Evolutionary conservation across 2,797 vertebrate species (phyloP), one percentile per base, ranked within the genome.

Genomic region (Tauraco hartlaubi): DNA sequence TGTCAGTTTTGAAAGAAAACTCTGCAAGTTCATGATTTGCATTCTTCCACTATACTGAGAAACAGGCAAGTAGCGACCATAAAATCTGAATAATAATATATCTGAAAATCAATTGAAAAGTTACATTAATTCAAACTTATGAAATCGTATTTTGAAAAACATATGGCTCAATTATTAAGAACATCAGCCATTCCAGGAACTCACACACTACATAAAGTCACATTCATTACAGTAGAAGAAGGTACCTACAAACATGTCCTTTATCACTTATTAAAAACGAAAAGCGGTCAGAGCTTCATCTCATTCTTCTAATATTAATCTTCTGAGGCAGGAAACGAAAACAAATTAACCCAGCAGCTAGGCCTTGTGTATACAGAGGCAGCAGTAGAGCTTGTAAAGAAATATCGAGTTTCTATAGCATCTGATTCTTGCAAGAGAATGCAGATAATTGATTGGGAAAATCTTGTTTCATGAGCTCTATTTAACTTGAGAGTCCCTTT

Each of bases 231-330:
- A 39, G 21, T 4, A 78, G 14, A 62, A 35, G 5, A 85, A 91
- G 49, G 66, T 49, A 89, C 12, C 58, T 54, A 85, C 37, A 83
- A 93, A 88, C 5, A 35, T 85, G 58, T 21, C 77, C 41, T 89
- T 89, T 56, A 69, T 61, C 28, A 58, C 46, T 29, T 62, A 92
- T 72, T 81, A 91, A 90, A 83, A 90, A 69, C 66, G 28, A 92
- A 66, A 86, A 91, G 56, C 3, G 2, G 22, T 6, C n/a, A 88
- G 31, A 63, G 20, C 8, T 78, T 85, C 29, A 46, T 62, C 33
- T 88, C 44, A 23, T 63, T 91, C 46, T 83, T 46, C n/a, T 80
- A 68, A 41, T 54, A 72, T 43, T 44, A 71, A 71, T 51, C 68
- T 72, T 83, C 58, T 75, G 48, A 94, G 35, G 19, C 29, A 78